Evolutionary conservation across 2,113 vertebrate species (phyloP).

Genomic region (Neolamprologus ventralis): DNA sequence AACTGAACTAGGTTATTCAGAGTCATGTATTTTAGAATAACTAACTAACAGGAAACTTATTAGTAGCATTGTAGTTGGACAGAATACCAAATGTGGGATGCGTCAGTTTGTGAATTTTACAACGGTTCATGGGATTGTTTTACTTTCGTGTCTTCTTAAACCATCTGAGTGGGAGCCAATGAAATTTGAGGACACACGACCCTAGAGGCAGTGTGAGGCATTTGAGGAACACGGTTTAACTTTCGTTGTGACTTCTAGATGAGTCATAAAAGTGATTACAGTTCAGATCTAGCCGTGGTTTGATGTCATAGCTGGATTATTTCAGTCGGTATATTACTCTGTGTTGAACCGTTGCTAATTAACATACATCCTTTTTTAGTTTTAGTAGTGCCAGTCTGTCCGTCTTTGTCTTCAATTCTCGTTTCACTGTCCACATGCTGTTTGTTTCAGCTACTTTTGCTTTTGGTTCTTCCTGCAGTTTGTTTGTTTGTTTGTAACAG

Average conservation of each 20-base stretch:
- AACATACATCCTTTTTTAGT: not conserved
- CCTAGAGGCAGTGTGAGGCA: not conserved
- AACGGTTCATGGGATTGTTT: not conserved
- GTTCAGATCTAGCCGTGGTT: not conserved
- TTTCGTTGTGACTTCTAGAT: not conserved
- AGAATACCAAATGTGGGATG: not conserved
- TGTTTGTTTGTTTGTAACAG: not conserved
- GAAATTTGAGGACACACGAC: not conserved
- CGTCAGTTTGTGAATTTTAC: not conserved
- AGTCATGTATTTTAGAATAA: not conserved
- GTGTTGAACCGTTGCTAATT: not conserved
- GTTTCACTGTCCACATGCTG: not conserved
- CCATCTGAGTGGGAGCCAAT: not conserved
- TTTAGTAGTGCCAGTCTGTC: not conserved
- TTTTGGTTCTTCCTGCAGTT: not conserved
- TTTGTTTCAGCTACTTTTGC: not conserved
- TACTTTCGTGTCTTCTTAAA: not conserved
- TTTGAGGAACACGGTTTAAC: not conserved
- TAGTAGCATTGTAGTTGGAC: not conserved
- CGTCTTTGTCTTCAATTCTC: not conserved
- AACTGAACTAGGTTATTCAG: not conserved
- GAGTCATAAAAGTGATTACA: not conserved
- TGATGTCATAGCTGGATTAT: not conserved
- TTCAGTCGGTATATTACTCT: not conserved
- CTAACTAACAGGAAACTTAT: not conserved